A percentile compares a stretch with the other conserved stretches of the same genome.
Conservation (phyloP, 2,113 vertebrate species). For the Myiozetetes cayanensis region DNA sequence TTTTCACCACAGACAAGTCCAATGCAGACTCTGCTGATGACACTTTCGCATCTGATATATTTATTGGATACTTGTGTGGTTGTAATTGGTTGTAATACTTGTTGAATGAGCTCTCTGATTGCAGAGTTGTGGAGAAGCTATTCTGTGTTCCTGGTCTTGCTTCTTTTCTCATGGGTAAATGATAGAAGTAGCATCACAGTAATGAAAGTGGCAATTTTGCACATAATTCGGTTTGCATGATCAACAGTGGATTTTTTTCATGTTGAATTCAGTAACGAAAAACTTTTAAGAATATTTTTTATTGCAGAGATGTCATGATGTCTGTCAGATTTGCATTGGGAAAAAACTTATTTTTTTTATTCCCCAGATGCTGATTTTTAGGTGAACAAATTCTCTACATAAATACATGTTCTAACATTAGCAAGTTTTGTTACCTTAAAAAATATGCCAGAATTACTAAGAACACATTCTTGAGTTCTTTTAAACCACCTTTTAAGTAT, state of each 20-base stretch:
- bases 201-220: neutral
- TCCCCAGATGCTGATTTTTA: neutral
- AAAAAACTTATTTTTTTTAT: neutral
- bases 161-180: neutral
- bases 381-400: neutral
- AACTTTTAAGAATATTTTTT: neutral
- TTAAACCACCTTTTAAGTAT: neutral
- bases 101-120: neutral
- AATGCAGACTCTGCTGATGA: neutral
- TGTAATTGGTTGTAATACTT: neutral
- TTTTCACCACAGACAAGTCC: neutral
- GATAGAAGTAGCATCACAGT: neutral
- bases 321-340: neutral
- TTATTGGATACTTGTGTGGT: neutral
- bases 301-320: neutral
- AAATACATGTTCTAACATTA: neutral
- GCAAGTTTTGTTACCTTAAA: neutral
- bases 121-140: neutral
- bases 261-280: neutral
- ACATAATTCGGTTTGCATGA: accelerated
- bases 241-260: neutral
- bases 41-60: neutral
- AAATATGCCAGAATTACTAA: neutral
- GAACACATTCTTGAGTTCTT: neutral
- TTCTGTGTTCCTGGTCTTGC: neutral